phyloP scores from a whole-genome alignment of 2,888 invertebrate genomes.

The Amphipoea lucens region DNA sequence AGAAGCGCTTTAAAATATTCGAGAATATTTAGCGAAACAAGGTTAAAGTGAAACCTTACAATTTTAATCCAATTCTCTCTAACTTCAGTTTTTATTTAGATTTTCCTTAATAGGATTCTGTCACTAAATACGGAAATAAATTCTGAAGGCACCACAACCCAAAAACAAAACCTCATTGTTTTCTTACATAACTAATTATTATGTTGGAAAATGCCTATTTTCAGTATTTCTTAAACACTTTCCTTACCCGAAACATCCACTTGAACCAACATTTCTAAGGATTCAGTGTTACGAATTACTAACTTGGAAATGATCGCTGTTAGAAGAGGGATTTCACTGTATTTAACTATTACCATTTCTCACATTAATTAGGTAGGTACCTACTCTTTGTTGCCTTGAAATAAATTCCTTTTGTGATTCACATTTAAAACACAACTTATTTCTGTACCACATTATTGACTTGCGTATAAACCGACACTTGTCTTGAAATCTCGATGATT shows the following conservation, averaged over 20 bases:
- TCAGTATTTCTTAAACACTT: not conserved
- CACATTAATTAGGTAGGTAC: not conserved
- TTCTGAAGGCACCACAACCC: not conserved
- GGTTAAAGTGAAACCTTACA: conserved; percentile 57
- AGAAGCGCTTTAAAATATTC: conserved; percentile 48
- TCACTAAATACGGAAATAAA: conserved; percentile 11
- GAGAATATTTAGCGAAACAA: conserved; percentile 46
- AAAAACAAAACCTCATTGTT: not conserved
- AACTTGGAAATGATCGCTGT: conserved; percentile 21
- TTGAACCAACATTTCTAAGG: conserved; percentile 21
- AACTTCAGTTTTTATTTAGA: conserved; percentile 47
- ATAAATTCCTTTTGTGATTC: conserved; percentile 32
- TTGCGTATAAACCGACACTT: conserved; percentile 17
- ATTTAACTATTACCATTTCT: conserved; percentile 30
- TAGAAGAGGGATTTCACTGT: conserved; percentile 15
- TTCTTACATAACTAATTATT: too few species aligned
- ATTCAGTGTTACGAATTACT: conserved; percentile 27
- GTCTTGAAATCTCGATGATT: conserved; percentile 10
- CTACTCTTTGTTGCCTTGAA: conserved; percentile 10
- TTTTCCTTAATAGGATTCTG: conserved; percentile 30
- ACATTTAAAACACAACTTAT: conserved; percentile 27
- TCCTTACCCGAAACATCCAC: not conserved
- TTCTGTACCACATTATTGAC: conserved; percentile 24
- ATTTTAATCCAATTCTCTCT: conserved; percentile 56
- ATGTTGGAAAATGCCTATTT: not conserved